Conservation (phyloP, 2,888 invertebrate species). For the Agrypnus murinus region DNA sequence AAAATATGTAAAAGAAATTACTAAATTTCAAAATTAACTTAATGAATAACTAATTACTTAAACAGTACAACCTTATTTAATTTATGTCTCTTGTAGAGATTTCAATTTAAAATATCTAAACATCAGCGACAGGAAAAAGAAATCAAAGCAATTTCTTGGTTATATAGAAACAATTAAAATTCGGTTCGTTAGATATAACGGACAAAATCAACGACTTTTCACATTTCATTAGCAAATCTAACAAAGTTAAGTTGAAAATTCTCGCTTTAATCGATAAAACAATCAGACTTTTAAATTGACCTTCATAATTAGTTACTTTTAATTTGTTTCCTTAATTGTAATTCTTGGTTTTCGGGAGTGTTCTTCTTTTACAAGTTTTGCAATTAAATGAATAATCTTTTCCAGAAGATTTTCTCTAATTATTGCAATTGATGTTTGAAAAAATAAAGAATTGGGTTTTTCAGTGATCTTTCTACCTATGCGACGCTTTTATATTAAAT, state of each 20-base stretch:
- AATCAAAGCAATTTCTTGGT: constrained; percentile 50
- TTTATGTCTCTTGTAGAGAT: no score
- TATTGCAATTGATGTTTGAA: neutral
- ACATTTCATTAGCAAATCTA: constrained; percentile 61
- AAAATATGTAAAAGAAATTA: neutral
- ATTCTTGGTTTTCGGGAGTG: constrained; percentile 34
- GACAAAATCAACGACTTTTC: constrained; percentile 58
- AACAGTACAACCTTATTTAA: no score
- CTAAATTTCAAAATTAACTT: neutral
- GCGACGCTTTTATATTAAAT: constrained; percentile 1
- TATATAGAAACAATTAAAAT: constrained; percentile 56
- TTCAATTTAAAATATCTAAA: no score
- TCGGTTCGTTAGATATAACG: constrained; percentile 58
- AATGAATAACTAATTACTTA: no score
- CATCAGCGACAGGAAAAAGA: neutral
- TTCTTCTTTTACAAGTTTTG: constrained; percentile 27
- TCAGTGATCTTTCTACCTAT: neutral
- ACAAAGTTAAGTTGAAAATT: constrained; percentile 57
- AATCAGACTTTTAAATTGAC: constrained; percentile 58
- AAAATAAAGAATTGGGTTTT: neutral
- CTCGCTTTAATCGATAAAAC: constrained; percentile 57
- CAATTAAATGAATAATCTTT: constrained; percentile 35
- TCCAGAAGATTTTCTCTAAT: constrained; percentile 21
- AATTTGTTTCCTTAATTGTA: constrained; percentile 52
- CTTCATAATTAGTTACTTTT: constrained; percentile 58